These are phyloP conservation scores for Philereme vetulata DNA, from an alignment of 2,888 invertebrate species.

Conservation along the genomic window DNA sequence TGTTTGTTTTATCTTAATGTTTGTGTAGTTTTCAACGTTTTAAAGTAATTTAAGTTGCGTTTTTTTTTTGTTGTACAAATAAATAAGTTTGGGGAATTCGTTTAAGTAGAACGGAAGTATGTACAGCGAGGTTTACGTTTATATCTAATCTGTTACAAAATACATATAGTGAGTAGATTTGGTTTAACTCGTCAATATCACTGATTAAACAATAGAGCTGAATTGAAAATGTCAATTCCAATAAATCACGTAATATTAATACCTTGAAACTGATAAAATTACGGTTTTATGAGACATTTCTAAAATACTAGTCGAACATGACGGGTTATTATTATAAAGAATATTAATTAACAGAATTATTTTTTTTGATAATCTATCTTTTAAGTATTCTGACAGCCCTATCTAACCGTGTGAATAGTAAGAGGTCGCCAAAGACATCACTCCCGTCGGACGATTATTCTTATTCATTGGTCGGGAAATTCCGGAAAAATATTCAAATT, in stretches of 20 bases:
- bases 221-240: too few relatives aligned
- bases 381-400: conserved; percentile 52
- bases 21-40: conserved; percentile 43
- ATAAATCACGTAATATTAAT: too few relatives aligned
- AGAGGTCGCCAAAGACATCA: conserved; percentile 62
- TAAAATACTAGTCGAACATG: background rate
- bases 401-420: conserved; percentile 67
- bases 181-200: too few relatives aligned
- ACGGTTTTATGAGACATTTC: background rate
- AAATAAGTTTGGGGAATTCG: background rate
- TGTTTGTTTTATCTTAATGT: conserved; percentile 53
- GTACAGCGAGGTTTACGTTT: too few relatives aligned
- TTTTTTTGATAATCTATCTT: background rate
- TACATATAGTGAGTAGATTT: too few relatives aligned
- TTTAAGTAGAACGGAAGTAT: background rate
- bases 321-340: too few relatives aligned
- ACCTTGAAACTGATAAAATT: background rate
- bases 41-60: conserved; percentile 41
- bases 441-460: conserved; percentile 68
- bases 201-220: too few relatives aligned
- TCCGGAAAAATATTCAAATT: conserved; percentile 36
- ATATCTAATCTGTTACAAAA: too few relatives aligned
- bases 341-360: too few relatives aligned
- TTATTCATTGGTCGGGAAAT: conserved; percentile 60
- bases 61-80: conserved; percentile 31